A percentile compares a stretch with the other conserved stretches of the same genome.
phyloP scores from a whole-genome alignment of 2,113 vertebrate species.

The pig (Sus scrofa) region DNA sequence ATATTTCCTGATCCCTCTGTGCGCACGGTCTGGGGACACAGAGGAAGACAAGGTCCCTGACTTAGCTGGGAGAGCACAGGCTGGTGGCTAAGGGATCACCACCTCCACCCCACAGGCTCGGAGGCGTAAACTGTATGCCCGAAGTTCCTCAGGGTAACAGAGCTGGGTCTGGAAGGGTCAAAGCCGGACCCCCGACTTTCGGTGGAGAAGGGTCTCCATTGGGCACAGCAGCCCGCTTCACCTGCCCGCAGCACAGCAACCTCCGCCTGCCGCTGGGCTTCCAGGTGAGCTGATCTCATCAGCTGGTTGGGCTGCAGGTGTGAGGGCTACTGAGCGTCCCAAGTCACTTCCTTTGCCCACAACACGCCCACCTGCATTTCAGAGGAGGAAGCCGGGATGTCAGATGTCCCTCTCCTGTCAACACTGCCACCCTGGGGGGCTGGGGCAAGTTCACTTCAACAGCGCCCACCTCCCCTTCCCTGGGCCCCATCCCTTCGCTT shows the following conservation, averaged over 20 bases:
- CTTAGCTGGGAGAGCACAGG: background rate
- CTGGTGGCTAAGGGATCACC: background rate
- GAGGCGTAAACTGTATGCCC: background rate
- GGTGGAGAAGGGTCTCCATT: background rate
- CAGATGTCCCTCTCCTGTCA: background rate
- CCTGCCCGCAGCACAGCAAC: background rate
- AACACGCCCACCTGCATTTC: background rate
- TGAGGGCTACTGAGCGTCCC: background rate
- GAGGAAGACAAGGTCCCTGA: background rate
- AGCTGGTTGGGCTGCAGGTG: background rate
- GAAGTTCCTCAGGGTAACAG: background rate
- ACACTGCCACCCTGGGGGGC: background rate
- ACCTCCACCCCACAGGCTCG: background rate
- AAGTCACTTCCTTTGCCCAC: background rate
- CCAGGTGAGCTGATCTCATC: background rate
- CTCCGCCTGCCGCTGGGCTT: background rate
- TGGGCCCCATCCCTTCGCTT: background rate
- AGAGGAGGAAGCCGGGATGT: background rate
- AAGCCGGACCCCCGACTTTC: background rate
- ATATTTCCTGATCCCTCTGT: background rate
- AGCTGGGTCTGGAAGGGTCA: background rate
- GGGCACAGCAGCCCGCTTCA: background rate
- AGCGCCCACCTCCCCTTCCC: background rate
- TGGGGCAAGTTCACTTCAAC: background rate
- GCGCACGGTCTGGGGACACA: background rate